Percentiles rank a stretch among this genome's conserved stretches.
Conservation (phyloP, 2,113 vertebrate genomes). For the Halichoerus grypus region DNA sequence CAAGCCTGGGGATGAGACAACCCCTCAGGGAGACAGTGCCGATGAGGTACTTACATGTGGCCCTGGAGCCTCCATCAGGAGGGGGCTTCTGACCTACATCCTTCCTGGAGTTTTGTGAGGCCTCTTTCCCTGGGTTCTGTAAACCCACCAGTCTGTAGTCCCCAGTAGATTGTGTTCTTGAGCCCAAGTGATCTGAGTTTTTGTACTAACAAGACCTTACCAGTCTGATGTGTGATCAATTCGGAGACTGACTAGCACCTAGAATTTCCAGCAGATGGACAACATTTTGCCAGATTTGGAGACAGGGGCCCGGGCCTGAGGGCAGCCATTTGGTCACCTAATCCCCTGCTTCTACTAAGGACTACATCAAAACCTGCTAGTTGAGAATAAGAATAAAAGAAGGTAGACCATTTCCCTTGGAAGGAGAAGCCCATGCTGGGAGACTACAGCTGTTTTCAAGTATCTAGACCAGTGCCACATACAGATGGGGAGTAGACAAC, state of each 20-base stretch:
- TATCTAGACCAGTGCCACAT: background rate
- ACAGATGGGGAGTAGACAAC: background rate
- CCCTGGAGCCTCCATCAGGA: rapidly evolving
- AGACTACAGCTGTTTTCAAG: background rate
- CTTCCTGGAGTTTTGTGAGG: background rate
- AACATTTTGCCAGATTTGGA: background rate
- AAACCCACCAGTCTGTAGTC: background rate
- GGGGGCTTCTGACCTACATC: background rate
- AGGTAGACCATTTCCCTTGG: background rate
- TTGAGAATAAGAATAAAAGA: slow-evolving; percentile 14
- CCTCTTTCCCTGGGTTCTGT: background rate
- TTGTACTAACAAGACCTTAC: background rate
- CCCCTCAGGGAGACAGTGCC: slow-evolving; percentile 93
- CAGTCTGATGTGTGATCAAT: background rate
- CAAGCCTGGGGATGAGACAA: slow-evolving; percentile 90
- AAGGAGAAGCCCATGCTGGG: background rate
- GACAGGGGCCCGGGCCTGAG: background rate
- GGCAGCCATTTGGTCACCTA: background rate
- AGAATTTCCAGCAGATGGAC: background rate
- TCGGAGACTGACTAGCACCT: background rate
- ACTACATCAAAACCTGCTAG: background rate
- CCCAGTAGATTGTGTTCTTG: background rate
- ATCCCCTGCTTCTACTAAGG: background rate
- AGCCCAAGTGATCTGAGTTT: background rate
- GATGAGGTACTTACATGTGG: slow-evolving; percentile 89